phyloP scores from a whole-genome alignment of 2,113 vertebrate genomes.

The Crotalus tigris region DNA sequence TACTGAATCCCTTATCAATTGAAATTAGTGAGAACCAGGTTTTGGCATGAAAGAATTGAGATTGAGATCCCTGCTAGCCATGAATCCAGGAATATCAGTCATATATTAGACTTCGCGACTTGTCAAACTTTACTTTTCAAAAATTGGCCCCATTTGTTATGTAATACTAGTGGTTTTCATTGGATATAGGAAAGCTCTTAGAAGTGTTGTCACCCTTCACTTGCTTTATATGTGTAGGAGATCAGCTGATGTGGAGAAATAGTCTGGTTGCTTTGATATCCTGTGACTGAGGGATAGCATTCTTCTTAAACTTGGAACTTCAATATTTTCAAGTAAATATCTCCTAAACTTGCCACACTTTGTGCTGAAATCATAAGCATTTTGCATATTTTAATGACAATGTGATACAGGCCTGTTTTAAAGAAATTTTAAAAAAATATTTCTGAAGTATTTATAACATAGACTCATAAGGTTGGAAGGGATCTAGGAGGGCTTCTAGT shows the following conservation, averaged over 20 bases:
- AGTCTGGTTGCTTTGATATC: neutral
- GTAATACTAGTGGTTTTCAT: neutral
- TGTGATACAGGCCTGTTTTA: neutral
- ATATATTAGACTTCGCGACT: neutral
- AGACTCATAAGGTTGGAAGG: no score
- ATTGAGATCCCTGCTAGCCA: neutral
- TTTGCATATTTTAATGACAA: neutral
- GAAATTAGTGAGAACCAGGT: neutral
- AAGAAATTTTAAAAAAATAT: neutral
- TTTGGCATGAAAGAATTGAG: neutral
- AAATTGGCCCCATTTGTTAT: neutral
- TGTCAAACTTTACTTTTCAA: neutral
- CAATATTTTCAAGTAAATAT: neutral
- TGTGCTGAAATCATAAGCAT: neutral
- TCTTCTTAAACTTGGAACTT: neutral
- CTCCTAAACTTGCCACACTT: neutral
- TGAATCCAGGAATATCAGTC: neutral
- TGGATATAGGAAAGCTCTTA: neutral
- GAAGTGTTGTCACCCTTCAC: neutral
- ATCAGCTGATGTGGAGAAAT: neutral
- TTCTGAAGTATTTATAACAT: neutral
- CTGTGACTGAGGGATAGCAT: neutral
- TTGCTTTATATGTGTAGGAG: neutral
- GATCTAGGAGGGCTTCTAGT: neutral
- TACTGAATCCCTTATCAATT: neutral